These are phyloP conservation scores for Pelecanoides urinatrix DNA, from an alignment of 2,113 vertebrate genomes.

Conservation along the genomic window DNA sequence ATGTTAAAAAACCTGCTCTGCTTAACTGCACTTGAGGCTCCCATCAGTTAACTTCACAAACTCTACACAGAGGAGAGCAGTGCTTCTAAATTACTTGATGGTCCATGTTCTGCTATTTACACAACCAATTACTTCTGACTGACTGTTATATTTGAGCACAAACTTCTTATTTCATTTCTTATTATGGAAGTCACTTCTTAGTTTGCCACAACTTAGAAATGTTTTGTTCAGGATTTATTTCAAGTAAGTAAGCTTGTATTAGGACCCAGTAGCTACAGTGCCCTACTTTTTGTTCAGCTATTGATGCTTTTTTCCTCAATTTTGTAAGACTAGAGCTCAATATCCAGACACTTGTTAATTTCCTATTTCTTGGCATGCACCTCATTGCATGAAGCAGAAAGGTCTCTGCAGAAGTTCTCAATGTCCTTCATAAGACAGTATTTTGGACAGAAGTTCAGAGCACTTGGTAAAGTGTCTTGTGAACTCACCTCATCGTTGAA, in stretches of 20 bases:
- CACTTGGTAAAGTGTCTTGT: not conserved
- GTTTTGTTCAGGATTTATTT: not conserved
- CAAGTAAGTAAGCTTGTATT: not conserved
- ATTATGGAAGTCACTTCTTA: not conserved
- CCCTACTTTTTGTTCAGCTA: not conserved
- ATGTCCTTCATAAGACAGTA: conserved; percentile 78
- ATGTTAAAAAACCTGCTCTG: not conserved
- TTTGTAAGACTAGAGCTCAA: not conserved
- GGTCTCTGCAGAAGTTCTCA: conserved; percentile 58
- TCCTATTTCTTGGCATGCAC: not conserved
- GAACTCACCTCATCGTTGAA: conserved; percentile 46
- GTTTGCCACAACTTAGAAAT: not conserved
- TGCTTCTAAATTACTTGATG: not conserved
- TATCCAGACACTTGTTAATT: not conserved
- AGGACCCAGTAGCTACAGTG: not conserved
- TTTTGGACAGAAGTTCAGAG: conserved; percentile 67
- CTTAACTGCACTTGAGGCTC: not conserved
- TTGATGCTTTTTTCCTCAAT: not conserved
- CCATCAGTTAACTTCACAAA: not conserved
- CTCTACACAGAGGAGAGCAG: not conserved
- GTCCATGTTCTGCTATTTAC: not conserved
- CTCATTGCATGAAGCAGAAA: not conserved
- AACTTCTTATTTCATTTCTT: not conserved
- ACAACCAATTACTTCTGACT: not conserved
- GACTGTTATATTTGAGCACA: not conserved